Evolutionary conservation across 2,797 vertebrate species (phyloP).

Genomic region (Aselliscus stoliczkanus): DNA sequence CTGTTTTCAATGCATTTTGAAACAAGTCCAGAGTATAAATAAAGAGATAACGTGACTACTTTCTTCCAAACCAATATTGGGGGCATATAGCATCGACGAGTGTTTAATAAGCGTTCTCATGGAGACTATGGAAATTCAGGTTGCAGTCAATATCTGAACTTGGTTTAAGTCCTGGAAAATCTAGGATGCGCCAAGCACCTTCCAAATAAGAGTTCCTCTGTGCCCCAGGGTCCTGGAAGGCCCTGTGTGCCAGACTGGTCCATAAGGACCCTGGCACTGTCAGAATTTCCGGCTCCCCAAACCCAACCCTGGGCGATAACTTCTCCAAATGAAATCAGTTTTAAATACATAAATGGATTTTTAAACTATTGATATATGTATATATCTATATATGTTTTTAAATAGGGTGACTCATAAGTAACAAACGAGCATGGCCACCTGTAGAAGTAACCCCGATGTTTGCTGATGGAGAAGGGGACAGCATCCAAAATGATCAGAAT

Average conservation of each 20-base stretch:
- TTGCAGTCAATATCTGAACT: not conserved
- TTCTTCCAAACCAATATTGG: not conserved
- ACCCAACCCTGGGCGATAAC: not conserved
- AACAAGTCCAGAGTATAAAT: slow-evolving; percentile 13
- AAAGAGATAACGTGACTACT: not conserved
- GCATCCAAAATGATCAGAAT: slow-evolving; percentile 12
- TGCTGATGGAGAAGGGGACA: not conserved
- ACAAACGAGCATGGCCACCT: not conserved
- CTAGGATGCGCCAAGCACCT: not conserved
- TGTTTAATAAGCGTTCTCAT: not conserved
- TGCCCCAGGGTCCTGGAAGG: not conserved
- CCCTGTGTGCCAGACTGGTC: not conserved
- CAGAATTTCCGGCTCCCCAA: not conserved
- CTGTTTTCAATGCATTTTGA: not conserved
- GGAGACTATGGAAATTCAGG: not conserved
- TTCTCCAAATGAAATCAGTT: slow-evolving; percentile 4
- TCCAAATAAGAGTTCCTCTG: not conserved
- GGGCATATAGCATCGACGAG: not conserved
- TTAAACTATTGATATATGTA: too few relatives aligned
- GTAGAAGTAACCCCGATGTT: not conserved
- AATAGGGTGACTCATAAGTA: not conserved
- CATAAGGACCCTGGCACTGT: not conserved
- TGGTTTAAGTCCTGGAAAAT: slow-evolving; percentile 25
- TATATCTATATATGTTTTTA: not conserved
- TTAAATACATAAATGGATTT: too few relatives aligned